Evolutionary conservation across 92 coral and sea anemone species (phyloP).

Genomic region (Umimayanthus kanabou): DNA sequence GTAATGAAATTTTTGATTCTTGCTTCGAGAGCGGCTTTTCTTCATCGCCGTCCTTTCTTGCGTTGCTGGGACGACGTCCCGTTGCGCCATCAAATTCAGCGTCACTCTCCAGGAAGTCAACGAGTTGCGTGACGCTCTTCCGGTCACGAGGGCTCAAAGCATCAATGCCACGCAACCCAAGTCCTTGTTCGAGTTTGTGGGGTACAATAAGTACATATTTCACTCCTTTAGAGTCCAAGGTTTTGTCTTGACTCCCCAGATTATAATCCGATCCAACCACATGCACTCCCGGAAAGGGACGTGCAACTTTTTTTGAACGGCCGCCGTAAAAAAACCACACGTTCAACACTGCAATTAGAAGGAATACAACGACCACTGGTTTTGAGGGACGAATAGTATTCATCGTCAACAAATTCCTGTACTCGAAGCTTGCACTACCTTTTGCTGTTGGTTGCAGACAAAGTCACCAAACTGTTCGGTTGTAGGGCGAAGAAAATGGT

Average conservation of each 20-base stretch:
- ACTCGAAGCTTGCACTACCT: neutral
- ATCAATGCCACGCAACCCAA: constrained; percentile 12
- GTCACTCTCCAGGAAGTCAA: constrained; percentile 22
- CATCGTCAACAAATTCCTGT: neutral
- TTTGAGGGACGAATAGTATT: constrained; percentile 8
- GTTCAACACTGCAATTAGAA: constrained; percentile 20
- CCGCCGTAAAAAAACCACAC: constrained; percentile 37
- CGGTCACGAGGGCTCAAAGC: constrained; percentile 23
- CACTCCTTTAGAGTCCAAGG: neutral
- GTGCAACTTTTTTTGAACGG: neutral
- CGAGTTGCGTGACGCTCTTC: constrained; percentile 23
- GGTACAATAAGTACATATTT: constrained; percentile 35
- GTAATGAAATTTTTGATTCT: neutral
- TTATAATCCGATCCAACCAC: constrained; percentile 33
- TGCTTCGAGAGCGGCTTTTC: neutral
- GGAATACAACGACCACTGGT: constrained; percentile 1
- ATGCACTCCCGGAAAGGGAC: constrained; percentile 14
- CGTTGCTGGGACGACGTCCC: neutral
- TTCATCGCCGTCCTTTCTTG: neutral
- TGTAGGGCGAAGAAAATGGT: neutral
- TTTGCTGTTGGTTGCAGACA: neutral
- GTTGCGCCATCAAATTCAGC: constrained; percentile 35
- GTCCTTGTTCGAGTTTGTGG: constrained; percentile 22
- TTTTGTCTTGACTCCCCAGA: constrained; percentile 21
- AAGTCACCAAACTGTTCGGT: neutral